A percentile compares a stretch with the other conserved stretches of the same genome.
These are phyloP conservation scores for Cettia cetti DNA, from an alignment of 2,113 vertebrate species.

Conservation along the genomic window DNA sequence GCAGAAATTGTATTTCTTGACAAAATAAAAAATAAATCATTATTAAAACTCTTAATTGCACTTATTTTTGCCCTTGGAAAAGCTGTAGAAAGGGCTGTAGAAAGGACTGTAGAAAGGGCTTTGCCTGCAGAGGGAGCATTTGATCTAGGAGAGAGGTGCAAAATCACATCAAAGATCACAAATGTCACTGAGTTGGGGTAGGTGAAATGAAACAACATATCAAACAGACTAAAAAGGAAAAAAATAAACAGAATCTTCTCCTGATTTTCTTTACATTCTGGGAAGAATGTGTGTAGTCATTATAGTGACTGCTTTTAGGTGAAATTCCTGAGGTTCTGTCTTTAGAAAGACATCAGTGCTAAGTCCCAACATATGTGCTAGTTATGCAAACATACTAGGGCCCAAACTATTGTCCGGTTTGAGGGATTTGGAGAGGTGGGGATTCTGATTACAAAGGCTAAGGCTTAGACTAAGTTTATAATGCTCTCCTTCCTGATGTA, in stretches of 20 bases:
- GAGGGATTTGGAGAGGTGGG: neutral
- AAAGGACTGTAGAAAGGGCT: neutral
- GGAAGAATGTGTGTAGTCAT: neutral
- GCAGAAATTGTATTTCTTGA: neutral
- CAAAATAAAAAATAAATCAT: neutral
- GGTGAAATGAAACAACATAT: neutral
- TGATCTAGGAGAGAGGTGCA: neutral
- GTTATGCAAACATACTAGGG: neutral
- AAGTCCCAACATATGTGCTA: neutral
- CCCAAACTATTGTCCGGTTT: neutral
- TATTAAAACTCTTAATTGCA: neutral
- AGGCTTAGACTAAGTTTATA: neutral
- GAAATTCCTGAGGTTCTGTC: neutral
- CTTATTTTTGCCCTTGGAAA: neutral
- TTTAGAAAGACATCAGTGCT: neutral
- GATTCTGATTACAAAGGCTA: neutral
- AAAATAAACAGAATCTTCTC: neutral
- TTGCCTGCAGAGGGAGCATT: constrained; percentile 71
- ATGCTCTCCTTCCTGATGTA: neutral
- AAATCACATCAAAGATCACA: neutral
- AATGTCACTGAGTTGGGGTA: neutral
- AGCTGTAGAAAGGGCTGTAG: neutral
- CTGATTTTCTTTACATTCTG: neutral
- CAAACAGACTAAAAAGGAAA: neutral
- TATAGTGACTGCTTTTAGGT: neutral